Conservation (phyloP, 1,140 invertebrate species). For the Philotrypesis tridentata region DNA sequence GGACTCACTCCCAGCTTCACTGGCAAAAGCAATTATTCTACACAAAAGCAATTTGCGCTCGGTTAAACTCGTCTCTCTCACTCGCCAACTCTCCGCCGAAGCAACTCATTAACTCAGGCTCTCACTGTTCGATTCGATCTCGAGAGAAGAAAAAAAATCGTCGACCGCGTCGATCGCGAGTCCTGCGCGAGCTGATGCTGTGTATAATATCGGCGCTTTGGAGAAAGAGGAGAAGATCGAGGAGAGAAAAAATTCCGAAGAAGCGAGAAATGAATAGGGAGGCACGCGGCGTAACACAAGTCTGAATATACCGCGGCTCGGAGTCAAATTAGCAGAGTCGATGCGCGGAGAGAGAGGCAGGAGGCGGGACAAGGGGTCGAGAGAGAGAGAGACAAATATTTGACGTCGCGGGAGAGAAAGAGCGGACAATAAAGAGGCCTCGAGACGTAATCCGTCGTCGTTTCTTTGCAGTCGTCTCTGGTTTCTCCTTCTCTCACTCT, state of each 20-base stretch:
- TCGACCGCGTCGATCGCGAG: neutral
- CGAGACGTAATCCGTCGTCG: constrained; percentile 2
- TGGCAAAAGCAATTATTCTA: neutral
- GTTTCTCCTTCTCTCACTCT: neutral
- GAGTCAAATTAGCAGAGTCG: constrained; percentile 34
- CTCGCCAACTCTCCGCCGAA: neutral
- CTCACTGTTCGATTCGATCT: neutral
- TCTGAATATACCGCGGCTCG: neutral
- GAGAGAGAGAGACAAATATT: constrained; percentile 16
- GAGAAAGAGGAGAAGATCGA: neutral
- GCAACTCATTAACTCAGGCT: neutral
- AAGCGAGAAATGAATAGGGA: too few relatives aligned
- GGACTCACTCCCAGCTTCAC: neutral
- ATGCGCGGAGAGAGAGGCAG: too few relatives aligned
- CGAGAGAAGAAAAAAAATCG: constrained; percentile 6
- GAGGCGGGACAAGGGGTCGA: too few relatives aligned
- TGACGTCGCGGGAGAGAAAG: constrained; percentile 2
- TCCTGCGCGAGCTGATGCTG: constrained; percentile 17
- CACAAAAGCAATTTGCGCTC: neutral
- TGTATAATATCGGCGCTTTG: constrained; percentile 2
- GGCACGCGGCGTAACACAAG: constrained; percentile 5
- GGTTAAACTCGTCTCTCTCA: neutral
- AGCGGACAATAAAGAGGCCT: neutral
- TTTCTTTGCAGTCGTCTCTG: neutral
- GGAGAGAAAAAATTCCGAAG: constrained; percentile 4